Conservation (phyloP, 2,888 invertebrate genomes). For the Nysson spinosus region DNA sequence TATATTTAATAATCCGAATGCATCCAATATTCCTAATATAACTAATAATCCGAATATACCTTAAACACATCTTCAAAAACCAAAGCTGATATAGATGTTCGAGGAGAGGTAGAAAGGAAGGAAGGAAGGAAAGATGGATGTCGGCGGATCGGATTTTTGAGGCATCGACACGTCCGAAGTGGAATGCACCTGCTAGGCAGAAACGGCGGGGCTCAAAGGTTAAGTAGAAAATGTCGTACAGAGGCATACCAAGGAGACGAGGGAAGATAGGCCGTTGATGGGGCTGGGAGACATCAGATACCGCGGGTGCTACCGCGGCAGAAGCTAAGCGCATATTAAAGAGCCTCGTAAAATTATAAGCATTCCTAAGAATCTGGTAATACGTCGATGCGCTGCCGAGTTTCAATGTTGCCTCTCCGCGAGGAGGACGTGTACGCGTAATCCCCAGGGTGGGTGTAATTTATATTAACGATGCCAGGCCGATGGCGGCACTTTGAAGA, state of each 20-base stretch:
- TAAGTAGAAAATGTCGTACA: conserved; percentile 69
- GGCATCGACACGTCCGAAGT: conserved; percentile 44
- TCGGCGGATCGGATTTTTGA: conserved; percentile 46
- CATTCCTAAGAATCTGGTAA: conserved; percentile 69
- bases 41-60: too few relatives aligned
- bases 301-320: conserved; percentile 59
- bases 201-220: conserved; percentile 64
- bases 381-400: conserved; percentile 53
- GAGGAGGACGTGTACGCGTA: not conserved
- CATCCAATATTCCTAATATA: too few relatives aligned
- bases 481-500: conserved; percentile 62
- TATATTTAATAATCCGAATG: too few relatives aligned
- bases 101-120: too few relatives aligned
- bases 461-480: conserved; percentile 62
- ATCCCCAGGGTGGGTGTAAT: conserved; percentile 44
- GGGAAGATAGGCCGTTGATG: not conserved
- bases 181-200: conserved; percentile 60
- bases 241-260: conserved; percentile 46
- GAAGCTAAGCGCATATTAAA: conserved; percentile 70
- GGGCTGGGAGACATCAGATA: conserved; percentile 17
- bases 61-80: too few relatives aligned
- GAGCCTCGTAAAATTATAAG: conserved; percentile 71
- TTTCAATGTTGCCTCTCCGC: conserved; percentile 26
- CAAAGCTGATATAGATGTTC: conserved; percentile 46
- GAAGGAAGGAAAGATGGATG: conserved; percentile 32